Evolutionary conservation across 2,888 invertebrate species (phyloP).

Genomic region (Erebia ligea): DNA sequence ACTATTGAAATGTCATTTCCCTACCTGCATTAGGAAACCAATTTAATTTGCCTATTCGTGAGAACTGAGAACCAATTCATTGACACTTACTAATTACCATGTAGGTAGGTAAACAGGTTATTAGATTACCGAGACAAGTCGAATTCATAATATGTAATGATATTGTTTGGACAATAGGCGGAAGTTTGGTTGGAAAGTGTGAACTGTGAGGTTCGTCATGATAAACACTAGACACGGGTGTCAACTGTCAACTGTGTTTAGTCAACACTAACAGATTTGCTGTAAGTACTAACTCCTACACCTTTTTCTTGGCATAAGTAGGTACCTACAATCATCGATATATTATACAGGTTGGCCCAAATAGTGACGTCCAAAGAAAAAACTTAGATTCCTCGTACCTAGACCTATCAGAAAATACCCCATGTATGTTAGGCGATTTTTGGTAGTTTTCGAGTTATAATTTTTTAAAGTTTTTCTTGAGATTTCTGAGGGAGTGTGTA

Average conservation of each 20-base stretch:
- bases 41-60: not conserved
- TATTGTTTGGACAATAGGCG: conserved; percentile 7
- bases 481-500: no score
- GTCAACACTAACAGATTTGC: not conserved
- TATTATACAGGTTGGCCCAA: no score
- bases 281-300: not conserved
- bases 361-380: no score
- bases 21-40: not conserved
- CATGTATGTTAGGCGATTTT: no score
- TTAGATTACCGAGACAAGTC: not conserved
- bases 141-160: not conserved
- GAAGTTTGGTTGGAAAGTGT: conserved; percentile 2
- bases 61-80: not conserved
- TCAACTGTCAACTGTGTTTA: not conserved
- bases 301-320: not conserved
- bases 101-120: not conserved
- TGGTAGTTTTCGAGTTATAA: no score
- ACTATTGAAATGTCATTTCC: not conserved
- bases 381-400: no score
- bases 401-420: no score
- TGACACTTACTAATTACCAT: not conserved
- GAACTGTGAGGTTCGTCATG: conserved; percentile 8
- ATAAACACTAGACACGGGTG: not conserved
- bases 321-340: no score
- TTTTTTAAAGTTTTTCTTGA: no score